Base-by-base conservation (phyloP, 2,797 vertebrate species). In the Lacerta viridis region DNA sequence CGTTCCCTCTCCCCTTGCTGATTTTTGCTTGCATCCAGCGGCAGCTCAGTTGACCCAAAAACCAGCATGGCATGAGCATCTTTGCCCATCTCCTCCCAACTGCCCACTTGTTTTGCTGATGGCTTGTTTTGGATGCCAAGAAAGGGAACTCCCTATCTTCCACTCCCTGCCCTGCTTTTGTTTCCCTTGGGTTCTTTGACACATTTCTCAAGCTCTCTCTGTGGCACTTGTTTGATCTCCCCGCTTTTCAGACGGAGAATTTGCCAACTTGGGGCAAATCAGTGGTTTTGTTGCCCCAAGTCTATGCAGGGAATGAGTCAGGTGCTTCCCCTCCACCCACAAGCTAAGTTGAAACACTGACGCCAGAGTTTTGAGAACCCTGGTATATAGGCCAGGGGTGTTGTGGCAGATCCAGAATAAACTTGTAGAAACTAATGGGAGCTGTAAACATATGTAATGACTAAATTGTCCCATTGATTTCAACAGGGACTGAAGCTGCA, bases 31-130 rank as follows among this genome's bases (percentile, higher is more conserved):
- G 36, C 29, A 61, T 39, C 46, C 69, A n/a, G 64, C 43, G 50
- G 36, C 75, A 71, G 25, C 13, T 72, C 11, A 27, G 78, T 87
- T 55, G 86, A 87, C 66, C 86, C 86, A 80, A 50, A 74, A 81
- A 81, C 43, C 36, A n/a, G 36, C 66, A 72, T 33, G 61, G 25
- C 46, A 61, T 27, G 27, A 84, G 20, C 39, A 74, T 84, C 55
- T 72, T 6, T 78, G 15, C 13, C 66, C 41, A 5, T 79, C 77
- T n/a, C 36, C 69, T 75, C 83, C 66, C 68, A 83, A 8, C 39
- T 39, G 4, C 69, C 83, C 39, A 66, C 50, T 74, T 74, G 50
- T 71, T 84, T 79, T 84, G 41, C 17, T 71, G 27, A 41, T 69
- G 43, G 46, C 39, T 85, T 78, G 87, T 33, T 88, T 61, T 84